Evolutionary conservation across 2,113 vertebrate genomes (phyloP), one percentile per base, ranked within the genome.

Genomic region (Emberiza fucata): DNA sequence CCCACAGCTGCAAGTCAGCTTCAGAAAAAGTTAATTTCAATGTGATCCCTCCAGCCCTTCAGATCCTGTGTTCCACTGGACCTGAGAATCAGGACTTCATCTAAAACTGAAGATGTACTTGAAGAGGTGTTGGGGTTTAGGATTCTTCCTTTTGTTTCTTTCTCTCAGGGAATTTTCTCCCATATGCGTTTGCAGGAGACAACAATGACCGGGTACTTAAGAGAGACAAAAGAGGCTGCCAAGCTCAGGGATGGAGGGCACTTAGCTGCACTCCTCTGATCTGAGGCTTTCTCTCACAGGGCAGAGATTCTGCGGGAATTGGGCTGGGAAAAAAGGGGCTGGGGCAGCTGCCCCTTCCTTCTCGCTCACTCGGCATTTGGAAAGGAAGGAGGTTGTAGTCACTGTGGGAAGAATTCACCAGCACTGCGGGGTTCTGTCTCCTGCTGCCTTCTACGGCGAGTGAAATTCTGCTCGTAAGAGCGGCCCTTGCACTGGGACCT

Each of bases 231-330:
- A 51, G 27, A 42, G 42, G 16, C 19, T 25, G 40, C 33, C 33
- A 25, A 25, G 40, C 40, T 44, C 20, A 54, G 40, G 9, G 21
- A 8, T 37, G 39, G 25, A 54, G 40, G 33, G 12, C 60, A 24
- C 12, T 45, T 24, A 54, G 33, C 50, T 31, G 60, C 25, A 45
- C 16, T 35, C 11, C 47, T 44, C 25, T 14, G 29, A 24, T 6
- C 25, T 11, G 24, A 79, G 25, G 20, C 6, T 23, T 65, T 54
- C 20, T 44, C 39, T 45, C 25, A 11, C 7, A 35, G 61, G 12
- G 20, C 0, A 0, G 77, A 54, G 33, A 24, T 24, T 11, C 20
- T 65, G 25, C 0, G 0, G 33, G 61, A 54, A 54, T 5, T 37
- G 25, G 20, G 5, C 20, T 65, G 39, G 61, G 48, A 5, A 9